Conservation (phyloP, 2,888 invertebrate species). For the Ptilodon capucinus region DNA sequence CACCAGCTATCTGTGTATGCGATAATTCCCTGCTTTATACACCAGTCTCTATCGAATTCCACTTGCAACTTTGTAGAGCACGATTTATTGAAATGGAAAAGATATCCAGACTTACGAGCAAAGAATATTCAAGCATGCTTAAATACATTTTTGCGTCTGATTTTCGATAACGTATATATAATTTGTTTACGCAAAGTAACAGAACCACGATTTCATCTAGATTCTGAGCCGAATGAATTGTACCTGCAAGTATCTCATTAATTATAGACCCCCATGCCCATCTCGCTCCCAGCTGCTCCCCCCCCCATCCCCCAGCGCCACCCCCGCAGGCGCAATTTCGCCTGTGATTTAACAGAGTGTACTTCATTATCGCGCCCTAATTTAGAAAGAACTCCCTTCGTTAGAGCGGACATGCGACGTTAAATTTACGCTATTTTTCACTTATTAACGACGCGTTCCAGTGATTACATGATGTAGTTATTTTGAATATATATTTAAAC, state of each 20-base stretch:
- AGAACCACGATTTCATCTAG: too few relatives aligned
- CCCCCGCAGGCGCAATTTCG: background rate
- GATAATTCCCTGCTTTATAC: background rate
- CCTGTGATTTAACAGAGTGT: constrained; percentile 2
- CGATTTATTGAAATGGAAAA: background rate
- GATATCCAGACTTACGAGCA: background rate
- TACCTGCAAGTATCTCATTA: background rate
- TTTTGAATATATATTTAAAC: too few relatives aligned
- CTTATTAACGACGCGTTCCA: background rate
- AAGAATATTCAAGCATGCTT: background rate
- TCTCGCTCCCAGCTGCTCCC: too few relatives aligned
- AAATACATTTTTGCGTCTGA: background rate
- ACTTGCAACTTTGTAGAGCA: background rate
- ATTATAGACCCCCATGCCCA: background rate
- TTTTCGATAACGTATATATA: background rate
- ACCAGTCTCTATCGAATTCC: background rate
- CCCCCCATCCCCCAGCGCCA: background rate
- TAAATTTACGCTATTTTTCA: constrained; percentile 1
- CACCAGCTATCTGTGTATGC: background rate
- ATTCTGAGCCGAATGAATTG: background rate
- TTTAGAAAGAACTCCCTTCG: constrained; percentile 2
- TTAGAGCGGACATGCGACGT: background rate
- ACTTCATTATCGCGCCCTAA: constrained; percentile 4
- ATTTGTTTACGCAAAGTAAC: too few relatives aligned
- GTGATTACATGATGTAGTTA: background rate